Conservation (phyloP, 2,113 vertebrate genomes). For the Chaetodon auriga region DNA sequence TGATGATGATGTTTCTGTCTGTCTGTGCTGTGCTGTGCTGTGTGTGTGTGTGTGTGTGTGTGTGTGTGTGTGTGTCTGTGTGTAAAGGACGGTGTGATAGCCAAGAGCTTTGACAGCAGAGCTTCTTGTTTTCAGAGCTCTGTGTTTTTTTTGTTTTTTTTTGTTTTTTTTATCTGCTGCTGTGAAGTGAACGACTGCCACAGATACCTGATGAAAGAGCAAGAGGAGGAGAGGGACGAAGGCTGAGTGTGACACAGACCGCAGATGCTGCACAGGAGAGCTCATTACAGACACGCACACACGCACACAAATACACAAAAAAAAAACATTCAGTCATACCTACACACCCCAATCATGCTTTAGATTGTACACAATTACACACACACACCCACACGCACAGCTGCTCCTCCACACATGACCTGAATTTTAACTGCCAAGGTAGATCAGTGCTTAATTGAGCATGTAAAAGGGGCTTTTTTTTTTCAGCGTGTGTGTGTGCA, state of each 20-base stretch:
- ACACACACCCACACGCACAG: constrained; percentile 60
- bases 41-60: background rate
- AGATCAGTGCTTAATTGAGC: constrained; percentile 72
- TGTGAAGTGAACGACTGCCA: constrained; percentile 41
- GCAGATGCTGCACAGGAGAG: constrained; percentile 69
- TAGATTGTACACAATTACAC: constrained; percentile 33
- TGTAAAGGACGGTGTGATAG: background rate
- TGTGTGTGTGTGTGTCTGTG: background rate
- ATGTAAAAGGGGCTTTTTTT: constrained; percentile 55
- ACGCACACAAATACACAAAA: constrained; percentile 11
- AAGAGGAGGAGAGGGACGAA: constrained; percentile 52
- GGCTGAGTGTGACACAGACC: constrained; percentile 62
- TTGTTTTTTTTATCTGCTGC: constrained; percentile 32
- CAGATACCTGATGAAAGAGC: constrained; percentile 58
- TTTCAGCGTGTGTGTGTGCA: background rate
- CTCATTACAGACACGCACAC: constrained; percentile 63
- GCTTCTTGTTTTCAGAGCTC: constrained; percentile 38
- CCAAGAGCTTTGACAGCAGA: constrained; percentile 3
- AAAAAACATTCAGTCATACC: constrained; percentile 17
- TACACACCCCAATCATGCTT: constrained; percentile 31
- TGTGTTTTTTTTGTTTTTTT: constrained; percentile 16
- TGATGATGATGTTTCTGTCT: background rate
- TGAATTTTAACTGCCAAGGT: constrained; percentile 75
- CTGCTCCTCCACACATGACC: constrained; percentile 76
- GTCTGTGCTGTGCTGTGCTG: background rate